phyloP scores from a whole-genome alignment of 2,888 invertebrate genomes.

The Shargacucullia verbasci region DNA sequence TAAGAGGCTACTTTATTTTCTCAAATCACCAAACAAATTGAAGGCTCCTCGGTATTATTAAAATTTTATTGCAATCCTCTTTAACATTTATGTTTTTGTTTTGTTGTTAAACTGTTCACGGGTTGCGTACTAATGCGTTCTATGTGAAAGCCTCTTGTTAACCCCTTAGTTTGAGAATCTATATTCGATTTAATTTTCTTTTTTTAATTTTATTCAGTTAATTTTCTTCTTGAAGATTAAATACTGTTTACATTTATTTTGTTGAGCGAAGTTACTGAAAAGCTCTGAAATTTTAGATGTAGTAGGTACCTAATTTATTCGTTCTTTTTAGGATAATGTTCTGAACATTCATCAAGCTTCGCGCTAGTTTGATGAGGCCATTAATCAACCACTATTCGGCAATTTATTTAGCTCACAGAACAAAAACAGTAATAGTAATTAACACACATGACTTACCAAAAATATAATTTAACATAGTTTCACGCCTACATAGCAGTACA shows the following conservation, averaged over 20 bases:
- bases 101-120: slow-evolving; percentile 27
- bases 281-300: slow-evolving; percentile 5
- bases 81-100: slow-evolving; percentile 26
- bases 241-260: slow-evolving; percentile 5
- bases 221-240: slow-evolving; percentile 1
- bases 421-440: slow-evolving; percentile 45
- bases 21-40: slow-evolving; percentile 58
- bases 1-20: slow-evolving; percentile 8
- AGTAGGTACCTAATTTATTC: slow-evolving; percentile 34
- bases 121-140: slow-evolving; percentile 3
- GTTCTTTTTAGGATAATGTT: slow-evolving; percentile 23
- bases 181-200: background rate
- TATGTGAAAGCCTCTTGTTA: background rate
- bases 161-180: background rate
- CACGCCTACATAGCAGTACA: too few species aligned
- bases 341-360: slow-evolving; percentile 30
- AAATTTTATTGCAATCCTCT: slow-evolving; percentile 50
- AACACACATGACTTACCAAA: slow-evolving; percentile 31
- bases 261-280: slow-evolving; percentile 7
- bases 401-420: slow-evolving; percentile 45
- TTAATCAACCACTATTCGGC: slow-evolving; percentile 36
- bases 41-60: slow-evolving; percentile 53
- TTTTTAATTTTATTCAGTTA: too few species aligned
- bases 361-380: slow-evolving; percentile 32
- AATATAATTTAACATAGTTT: too few species aligned